These are phyloP conservation scores for Philaenus spumarius DNA, from an alignment of 1,140 invertebrate genomes.

Conservation along the genomic window DNA sequence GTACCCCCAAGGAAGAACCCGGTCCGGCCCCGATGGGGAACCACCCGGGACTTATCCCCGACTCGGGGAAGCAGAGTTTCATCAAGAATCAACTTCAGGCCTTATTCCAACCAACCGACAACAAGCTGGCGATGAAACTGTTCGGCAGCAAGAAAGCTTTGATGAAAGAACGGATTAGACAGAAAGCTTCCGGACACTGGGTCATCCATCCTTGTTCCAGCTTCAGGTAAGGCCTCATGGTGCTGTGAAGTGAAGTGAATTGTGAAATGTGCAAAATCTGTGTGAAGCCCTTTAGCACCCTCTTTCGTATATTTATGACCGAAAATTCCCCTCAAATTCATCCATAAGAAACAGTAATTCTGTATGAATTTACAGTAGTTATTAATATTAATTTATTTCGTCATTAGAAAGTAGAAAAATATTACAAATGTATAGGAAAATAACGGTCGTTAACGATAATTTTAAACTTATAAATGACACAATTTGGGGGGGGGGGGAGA, in stretches of 20 bases:
- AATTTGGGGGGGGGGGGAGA: too few relatives aligned
- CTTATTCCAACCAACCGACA: conserved; percentile 92
- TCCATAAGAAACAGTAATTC: too few relatives aligned
- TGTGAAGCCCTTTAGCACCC: too few relatives aligned
- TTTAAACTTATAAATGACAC: too few relatives aligned
- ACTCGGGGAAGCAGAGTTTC: conserved; percentile 82
- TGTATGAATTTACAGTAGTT: too few relatives aligned
- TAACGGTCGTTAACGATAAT: too few relatives aligned
- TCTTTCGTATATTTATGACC: too few relatives aligned
- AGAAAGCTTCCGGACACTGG: conserved; percentile 90
- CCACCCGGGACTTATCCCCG: conserved; percentile 27
- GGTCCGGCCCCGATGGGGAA: conserved; percentile 51
- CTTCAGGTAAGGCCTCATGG: conserved; percentile 66
- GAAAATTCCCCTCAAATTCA: too few relatives aligned
- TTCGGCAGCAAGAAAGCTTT: conserved; percentile 93
- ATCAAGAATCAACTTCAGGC: conserved; percentile 91
- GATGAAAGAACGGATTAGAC: conserved; percentile 90
- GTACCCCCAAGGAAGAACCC: conserved; percentile 93
- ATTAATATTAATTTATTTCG: too few relatives aligned
- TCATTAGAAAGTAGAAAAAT: too few relatives aligned
- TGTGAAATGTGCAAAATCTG: too few relatives aligned
- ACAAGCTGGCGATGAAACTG: conserved; percentile 94
- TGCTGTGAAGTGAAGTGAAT: conserved; percentile 3
- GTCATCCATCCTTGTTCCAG: conserved; percentile 94
- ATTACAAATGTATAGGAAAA: too few relatives aligned